Evolutionary conservation across 2,888 invertebrate species (phyloP), one percentile per base, ranked within the genome.

Genomic region (Drosophila mettleri): DNA sequence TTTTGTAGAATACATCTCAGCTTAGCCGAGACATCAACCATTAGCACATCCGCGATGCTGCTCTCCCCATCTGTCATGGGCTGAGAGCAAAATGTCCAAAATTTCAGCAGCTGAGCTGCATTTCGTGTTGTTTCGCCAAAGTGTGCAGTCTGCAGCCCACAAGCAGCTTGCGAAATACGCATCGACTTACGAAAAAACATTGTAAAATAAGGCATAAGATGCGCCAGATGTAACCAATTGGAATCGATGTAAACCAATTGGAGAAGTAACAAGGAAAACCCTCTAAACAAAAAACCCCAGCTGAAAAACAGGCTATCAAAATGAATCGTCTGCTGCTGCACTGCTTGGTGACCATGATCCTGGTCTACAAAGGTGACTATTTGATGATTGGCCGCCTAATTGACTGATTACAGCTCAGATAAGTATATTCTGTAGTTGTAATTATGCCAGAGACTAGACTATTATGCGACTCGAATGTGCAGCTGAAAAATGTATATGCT

Each of bases 251-350:
- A 65, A 60, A n/a, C 24, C 12, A 22, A 38, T 7, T 29, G 33
- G 27, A 53, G 52, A 16, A 16, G 39, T 16, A 20, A 52, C 27
- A 45, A 52, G 36, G n/a, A 46, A 58, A 53, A 14, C 7, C 22
- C 24, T 24, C 22, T 22, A 58, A 49, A 31, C 14, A 1, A 8
- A 8, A 39, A 61, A 51, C 31, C 46, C 45, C 45, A 61, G 39
- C 54, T 55, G 49, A 34, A 78, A 63, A 27, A 72, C 53, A 31
- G 36, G 9, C 16, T 49, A 24, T 7, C 65, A 89, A 77, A 60
- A 90, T 90, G 90, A 90, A 89, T 77, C 88, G 89, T 62, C 66
- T 90, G 60, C 78, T 90, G 72, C 63, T 91, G 71, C 90, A 86
- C 79, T 90, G 87, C 76, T 79, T 91, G 75, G 72, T 91, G 78